phyloP scores from a whole-genome alignment of 2,888 invertebrate species.

The Cryptocephalus moraei region DNA sequence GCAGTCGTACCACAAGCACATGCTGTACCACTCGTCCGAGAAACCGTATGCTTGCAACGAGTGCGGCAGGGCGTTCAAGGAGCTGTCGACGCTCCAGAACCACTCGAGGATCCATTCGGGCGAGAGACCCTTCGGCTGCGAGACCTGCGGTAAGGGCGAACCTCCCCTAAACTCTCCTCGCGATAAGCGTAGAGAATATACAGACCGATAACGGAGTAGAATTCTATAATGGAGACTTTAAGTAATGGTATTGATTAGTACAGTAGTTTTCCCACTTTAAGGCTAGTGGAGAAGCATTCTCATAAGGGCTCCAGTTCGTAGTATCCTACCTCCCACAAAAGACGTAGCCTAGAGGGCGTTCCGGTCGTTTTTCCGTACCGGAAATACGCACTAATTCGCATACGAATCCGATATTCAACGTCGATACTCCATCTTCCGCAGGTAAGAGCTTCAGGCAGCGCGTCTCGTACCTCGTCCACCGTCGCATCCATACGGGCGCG shows the following conservation, averaged over 20 bases:
- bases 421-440: conserved; percentile 35
- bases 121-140: conserved; percentile 78
- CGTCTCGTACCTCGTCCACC: conserved; percentile 76
- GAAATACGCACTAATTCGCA: no score
- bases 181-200: neutral
- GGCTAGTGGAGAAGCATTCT: no score
- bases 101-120: conserved; percentile 79
- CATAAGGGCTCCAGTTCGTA: no score
- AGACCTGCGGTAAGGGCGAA: conserved; percentile 64
- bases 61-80: conserved; percentile 77
- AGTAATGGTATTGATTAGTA: no score
- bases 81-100: conserved; percentile 76
- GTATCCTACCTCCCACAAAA: no score
- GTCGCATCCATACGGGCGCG: conserved; percentile 73
- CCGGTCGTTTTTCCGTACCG: no score
- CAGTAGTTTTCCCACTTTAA: no score
- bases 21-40: conserved; percentile 77
- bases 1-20: conserved; percentile 82
- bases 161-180: neutral
- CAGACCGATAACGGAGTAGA: no score
- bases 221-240: neutral
- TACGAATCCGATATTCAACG: no score
- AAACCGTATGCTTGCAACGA: conserved; percentile 65
- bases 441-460: conserved; percentile 80
- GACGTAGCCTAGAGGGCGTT: no score